A percentile compares a stretch with the other conserved stretches of the same genome.
phyloP scores from a whole-genome alignment of 2,888 invertebrate genomes.

The Aspidapion aeneum region DNA sequence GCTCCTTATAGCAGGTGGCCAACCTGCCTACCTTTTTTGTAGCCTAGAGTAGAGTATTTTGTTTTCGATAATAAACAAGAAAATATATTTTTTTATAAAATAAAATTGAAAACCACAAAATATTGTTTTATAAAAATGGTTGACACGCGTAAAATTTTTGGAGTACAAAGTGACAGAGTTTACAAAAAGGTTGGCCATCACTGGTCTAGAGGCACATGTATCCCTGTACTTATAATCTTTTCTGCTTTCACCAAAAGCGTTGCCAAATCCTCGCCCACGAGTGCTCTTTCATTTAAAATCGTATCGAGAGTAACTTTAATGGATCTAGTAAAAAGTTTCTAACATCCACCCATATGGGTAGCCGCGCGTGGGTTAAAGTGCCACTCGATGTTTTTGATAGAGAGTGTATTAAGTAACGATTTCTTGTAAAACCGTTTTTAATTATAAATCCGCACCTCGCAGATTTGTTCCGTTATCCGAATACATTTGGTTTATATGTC shows the following conservation, averaged over 20 bases:
- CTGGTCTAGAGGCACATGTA: not conserved
- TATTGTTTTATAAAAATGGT: too few relatives aligned
- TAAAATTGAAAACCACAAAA: too few relatives aligned
- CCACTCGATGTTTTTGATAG: not conserved
- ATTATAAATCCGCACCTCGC: not conserved
- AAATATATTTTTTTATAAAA: too few relatives aligned
- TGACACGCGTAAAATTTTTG: too few relatives aligned
- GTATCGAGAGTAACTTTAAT: not conserved
- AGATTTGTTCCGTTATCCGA: not conserved
- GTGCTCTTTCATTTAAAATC: not conserved
- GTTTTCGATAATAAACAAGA: too few relatives aligned
- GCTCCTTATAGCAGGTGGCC: too few relatives aligned
- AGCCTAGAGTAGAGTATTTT: too few relatives aligned
- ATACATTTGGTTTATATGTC: not conserved
- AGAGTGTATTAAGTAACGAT: not conserved
- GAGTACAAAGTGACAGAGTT: too few relatives aligned
- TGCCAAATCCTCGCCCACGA: not conserved
- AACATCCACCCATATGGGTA: not conserved
- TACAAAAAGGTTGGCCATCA: too few relatives aligned
- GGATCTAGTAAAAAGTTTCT: not conserved
- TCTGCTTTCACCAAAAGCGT: not conserved
- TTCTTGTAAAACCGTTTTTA: not conserved
- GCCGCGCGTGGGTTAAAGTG: not conserved
- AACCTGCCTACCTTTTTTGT: too few relatives aligned
- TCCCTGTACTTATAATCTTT: not conserved